A percentile compares a stretch with the other conserved stretches of the same genome.
These are phyloP conservation scores for Microctenopoma lineatum DNA, from an alignment of 2,797 vertebrate genomes.

Conservation along the genomic window DNA sequence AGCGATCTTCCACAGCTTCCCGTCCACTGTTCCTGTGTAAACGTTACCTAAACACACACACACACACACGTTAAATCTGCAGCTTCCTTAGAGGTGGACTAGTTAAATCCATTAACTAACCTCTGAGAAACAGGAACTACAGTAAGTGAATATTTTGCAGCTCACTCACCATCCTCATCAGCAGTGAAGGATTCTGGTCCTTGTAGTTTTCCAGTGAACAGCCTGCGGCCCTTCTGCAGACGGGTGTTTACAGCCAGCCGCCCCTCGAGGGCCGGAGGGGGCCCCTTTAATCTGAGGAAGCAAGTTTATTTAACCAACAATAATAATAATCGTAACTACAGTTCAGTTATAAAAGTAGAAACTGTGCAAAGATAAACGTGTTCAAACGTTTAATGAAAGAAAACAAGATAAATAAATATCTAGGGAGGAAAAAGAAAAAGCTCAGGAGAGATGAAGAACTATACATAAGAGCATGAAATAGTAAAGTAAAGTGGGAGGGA, in stretches of 20 bases:
- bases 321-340: neutral
- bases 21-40: conserved; percentile 84
- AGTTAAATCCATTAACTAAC: too few relatives aligned
- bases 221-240: conserved; percentile 75
- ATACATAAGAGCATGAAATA: too few relatives aligned
- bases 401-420: too few relatives aligned
- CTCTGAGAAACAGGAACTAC: too few relatives aligned
- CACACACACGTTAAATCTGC: too few relatives aligned
- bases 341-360: neutral
- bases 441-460: too few relatives aligned
- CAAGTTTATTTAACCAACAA: neutral
- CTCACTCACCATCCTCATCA: conserved; percentile 72
- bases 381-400: too few relatives aligned
- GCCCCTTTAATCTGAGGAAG: conserved; percentile 76
- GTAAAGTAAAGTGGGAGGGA: too few relatives aligned
- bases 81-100: too few relatives aligned
- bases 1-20: conserved; percentile 82
- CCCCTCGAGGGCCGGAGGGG: conserved; percentile 76
- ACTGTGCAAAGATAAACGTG: too few relatives aligned
- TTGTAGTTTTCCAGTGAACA: conserved; percentile 78
- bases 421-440: too few relatives aligned
- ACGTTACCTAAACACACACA: conserved; percentile 74
- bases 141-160: too few relatives aligned
- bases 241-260: conserved; percentile 77
- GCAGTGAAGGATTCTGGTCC: conserved; percentile 81